Evolutionary conservation across 1,140 invertebrate species (phyloP), one percentile per base, ranked within the genome.

Genomic region (Theocolax elegans): DNA sequence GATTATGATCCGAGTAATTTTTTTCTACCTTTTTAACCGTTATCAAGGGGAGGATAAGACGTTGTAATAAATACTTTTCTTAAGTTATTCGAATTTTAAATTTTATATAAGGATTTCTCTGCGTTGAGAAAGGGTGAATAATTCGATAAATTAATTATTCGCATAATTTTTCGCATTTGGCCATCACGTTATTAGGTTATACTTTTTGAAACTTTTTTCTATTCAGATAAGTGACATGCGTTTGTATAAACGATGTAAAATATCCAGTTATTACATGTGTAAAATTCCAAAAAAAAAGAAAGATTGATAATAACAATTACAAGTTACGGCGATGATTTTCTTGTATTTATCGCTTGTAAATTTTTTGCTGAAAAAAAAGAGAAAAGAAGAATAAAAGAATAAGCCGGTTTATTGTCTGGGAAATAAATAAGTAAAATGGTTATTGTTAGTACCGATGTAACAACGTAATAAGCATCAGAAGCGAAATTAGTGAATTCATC

Each of bases 31-130:
- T 44, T 23, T 66, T 48, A 46, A 54, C 12, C 17, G 8, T 21
- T 48, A 7, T 4, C 17, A n/a, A 44, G 12, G 63, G 31, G 13
- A 27, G 25, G 19, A 19, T 27, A 21, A 13, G 12, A 25, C 51
- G 64, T 66, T 58, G 59, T 67, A 59, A 67, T 49, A 59, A 58
- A 67, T 42, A 49, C 54, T 40, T 8, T 25, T 17, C 31, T 13
- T 60, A 38, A 67, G 66, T 51, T 38, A 60, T 27, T 19, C 29
- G 54, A 60, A 49, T 59, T 53, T 60, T 51, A 44, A 42, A 25
- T 53, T 68, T 62, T 62, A 53, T 21, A 3, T 13, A 60, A 27
- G 40, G 40, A 25, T 15, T 46, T 46, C 31, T 46, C 0, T 19
- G 1, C n/a, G 10, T 2, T 15, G 13, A 25, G 3, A 21, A 27